Evolutionary conservation across 2,113 vertebrate species (phyloP), one percentile per base, ranked within the genome.

Genomic region (Lophotis ruficrista): DNA sequence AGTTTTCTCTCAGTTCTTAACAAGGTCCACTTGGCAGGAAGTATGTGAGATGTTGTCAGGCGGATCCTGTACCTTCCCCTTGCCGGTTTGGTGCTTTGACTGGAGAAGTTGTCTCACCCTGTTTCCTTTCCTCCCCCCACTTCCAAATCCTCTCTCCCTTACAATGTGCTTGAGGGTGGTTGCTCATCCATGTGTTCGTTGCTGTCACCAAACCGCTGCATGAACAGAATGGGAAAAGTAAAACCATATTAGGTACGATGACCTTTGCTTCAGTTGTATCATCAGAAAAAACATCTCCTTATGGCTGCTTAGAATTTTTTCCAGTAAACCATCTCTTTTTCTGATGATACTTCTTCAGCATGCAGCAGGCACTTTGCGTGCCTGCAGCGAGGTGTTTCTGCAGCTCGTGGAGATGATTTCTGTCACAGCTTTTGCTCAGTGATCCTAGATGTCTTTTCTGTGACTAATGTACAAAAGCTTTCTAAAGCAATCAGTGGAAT

Each of bases 1-100:
- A 66, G 53, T 78, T 80, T 91, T 93, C 64, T 95, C 4, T 9
- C 82, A 13, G 38, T 45, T 38, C 35, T 12, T 90, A 73, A 61
- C 4, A 17, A 89, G 38, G 79, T 80, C 51, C 38, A 21, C 45
- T 90, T 78, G 83, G 69, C 86, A 94, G 95, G 85, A 89, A 81
- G 20, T 62, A 41, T 0, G 2, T 75, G 69, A 86, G 76, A 70
- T 35, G 38, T 7, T 79, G 47, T 90, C 4, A 1, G 68, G 35
- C 51, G 89, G 56, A 92, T 89, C 35, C 43, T 47, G n/a, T 70
- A 75, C 51, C n/a, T 93, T 86, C 71, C 68, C 54, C 23, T 61
- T 66, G 64, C 35, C 3, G 13, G 7, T 93, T 88, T 50, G 38
- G 50, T 76, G 33, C 86, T 94, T 78, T 82, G 81, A n/a, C 70